Base-by-base conservation (phyloP, 2,888 invertebrate genomes). In the Vandiemenella viatica region DNA sequence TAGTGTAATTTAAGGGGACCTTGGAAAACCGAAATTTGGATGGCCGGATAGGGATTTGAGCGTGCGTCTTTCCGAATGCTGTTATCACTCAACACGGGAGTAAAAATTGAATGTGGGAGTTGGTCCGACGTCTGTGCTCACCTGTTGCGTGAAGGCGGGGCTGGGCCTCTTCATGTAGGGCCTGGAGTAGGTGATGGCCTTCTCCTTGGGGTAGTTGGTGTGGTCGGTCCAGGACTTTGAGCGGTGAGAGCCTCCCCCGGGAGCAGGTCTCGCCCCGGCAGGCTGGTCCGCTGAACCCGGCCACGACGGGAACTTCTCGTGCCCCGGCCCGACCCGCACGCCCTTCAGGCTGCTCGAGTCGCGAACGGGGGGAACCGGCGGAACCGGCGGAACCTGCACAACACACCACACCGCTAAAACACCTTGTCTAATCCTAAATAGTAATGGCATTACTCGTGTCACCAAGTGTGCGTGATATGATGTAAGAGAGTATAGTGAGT, bases 271-370 rank as follows among this genome's bases (percentile, higher is more conserved):
- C 57, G 65, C 59, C 53, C 65, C 60, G 61, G 68, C 65, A 15
- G 57, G 55, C 38, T 72, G 67, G 51, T 74, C 71, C 22, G 75
- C 73, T 37, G 76, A 74, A 55, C 78, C 79, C 15, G 83, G 81
- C 81, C 81, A 82, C 52, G 80, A 80, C 2, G 82, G 81, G 61
- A 77, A 81, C 62, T 81, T 82, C 64, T 81, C 82, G 69, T 82
- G 81, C 52, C 78, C 79, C 51, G 79, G 76, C 42, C 79, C 77
- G 66, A 78, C 78, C 58, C 75, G 75, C 59, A 77, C 73, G 56
- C 74, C 73, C 62, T 77, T 77, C 62, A 80, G 73, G 60, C 76
- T 78, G 53, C 79, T 76, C 21, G 78, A 73, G 65, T 80, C 80
- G 57, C 80, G 68, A 43, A 77, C 76, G 40, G 80, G 79, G 23